Percentiles rank a stretch among this genome's conserved stretches.
phyloP scores from a whole-genome alignment of 2,113 vertebrate species.

The Nycticorax nycticorax region DNA sequence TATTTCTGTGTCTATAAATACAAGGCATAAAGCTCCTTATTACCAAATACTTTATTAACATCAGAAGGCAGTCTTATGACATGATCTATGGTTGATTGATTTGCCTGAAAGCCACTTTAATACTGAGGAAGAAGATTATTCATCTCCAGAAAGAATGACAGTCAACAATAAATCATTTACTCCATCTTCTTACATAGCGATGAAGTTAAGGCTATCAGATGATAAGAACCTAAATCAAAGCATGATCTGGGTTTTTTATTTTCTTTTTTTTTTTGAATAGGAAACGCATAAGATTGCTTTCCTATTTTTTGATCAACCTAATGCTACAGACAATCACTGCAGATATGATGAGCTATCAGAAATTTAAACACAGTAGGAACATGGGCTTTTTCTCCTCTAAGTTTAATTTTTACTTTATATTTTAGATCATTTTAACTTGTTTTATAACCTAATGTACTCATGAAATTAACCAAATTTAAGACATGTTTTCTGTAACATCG shows the following conservation, averaged over 20 bases:
- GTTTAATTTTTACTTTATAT: background rate
- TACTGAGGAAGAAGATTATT: constrained; percentile 75
- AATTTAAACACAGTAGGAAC: background rate
- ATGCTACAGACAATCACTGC: background rate
- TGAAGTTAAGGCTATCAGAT: constrained; percentile 69
- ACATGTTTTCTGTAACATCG: background rate
- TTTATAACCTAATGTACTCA: background rate
- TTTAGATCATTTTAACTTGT: background rate
- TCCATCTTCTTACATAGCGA: constrained; percentile 68
- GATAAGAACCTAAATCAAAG: constrained; percentile 71
- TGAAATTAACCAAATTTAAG: background rate
- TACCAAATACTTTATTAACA: constrained; percentile 77
- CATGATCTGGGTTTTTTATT: background rate
- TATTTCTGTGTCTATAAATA: constrained; percentile 69
- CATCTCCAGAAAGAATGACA: constrained; percentile 75
- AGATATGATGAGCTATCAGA: background rate
- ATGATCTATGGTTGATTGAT: constrained; percentile 76
- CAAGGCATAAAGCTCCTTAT: constrained; percentile 70
- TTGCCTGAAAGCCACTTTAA: constrained; percentile 76
- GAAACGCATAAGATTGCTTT: constrained; percentile 10
- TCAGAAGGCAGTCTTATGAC: constrained; percentile 67
- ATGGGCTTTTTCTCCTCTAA: background rate
- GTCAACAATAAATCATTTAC: constrained; percentile 72
- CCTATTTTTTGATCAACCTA: background rate
- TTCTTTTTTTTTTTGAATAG: constrained; percentile 4